These are phyloP conservation scores for Boleophthalmus pectinirostris DNA, from an alignment of 2,113 vertebrate species.

Conservation along the genomic window DNA sequence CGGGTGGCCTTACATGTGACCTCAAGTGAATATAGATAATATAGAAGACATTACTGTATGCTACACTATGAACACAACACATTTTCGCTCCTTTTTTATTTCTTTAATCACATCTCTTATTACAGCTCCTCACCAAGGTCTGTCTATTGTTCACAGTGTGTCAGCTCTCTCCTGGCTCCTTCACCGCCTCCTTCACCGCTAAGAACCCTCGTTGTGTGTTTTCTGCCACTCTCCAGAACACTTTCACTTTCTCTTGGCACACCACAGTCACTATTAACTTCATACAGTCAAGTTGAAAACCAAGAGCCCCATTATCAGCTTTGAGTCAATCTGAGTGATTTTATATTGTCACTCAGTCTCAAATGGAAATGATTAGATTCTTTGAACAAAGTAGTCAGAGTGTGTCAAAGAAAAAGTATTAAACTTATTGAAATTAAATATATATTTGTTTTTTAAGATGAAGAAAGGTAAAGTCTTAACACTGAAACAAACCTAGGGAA, in stretches of 20 bases:
- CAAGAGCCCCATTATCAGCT: slow-evolving; percentile 1
- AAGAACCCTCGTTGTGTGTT: slow-evolving; percentile 1
- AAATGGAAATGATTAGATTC: background rate
- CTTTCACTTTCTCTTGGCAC: slow-evolving; percentile 21
- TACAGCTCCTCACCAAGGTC: slow-evolving; percentile 11
- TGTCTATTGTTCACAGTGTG: slow-evolving; percentile 3
- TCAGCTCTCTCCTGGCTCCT: background rate
- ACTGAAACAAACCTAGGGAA: background rate
- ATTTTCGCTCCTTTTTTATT: background rate
- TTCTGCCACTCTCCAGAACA: background rate
- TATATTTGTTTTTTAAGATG: background rate
- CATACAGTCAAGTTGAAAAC: slow-evolving; percentile 34
- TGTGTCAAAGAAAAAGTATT: background rate
- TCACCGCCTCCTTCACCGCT: background rate
- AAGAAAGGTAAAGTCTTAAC: background rate
- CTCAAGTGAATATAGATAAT: too few species aligned
- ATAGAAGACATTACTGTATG: background rate
- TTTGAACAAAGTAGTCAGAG: background rate
- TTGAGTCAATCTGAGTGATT: background rate
- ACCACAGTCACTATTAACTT: slow-evolving; percentile 29
- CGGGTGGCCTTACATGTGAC: too few species aligned
- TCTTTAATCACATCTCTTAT: slow-evolving; percentile 1
- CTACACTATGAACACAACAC: background rate
- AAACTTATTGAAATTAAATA: background rate
- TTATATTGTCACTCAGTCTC: background rate